Conservation (phyloP, 2,888 invertebrate genomes). For the Latrodectus elegans region DNA sequence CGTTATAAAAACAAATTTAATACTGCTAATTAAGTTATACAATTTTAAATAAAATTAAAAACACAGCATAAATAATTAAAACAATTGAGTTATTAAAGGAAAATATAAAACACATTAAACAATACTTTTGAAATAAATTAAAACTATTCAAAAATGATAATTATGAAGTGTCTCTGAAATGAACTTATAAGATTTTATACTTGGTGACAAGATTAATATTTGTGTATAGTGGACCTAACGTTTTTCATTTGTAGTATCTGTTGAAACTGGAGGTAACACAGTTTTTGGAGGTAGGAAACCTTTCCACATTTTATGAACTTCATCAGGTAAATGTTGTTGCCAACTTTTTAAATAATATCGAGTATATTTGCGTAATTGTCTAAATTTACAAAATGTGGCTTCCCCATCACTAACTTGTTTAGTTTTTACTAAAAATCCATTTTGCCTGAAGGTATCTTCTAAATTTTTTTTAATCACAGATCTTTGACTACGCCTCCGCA, state of each 20-base stretch:
- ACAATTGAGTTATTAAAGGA: too few species aligned
- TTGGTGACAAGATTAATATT: neutral
- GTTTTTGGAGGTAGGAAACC: constrained; percentile 72
- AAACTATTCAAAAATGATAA: too few species aligned
- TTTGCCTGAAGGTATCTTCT: constrained; percentile 93
- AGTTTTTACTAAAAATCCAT: constrained; percentile 93
- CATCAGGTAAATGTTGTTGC: constrained; percentile 88
- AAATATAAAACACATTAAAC: too few species aligned
- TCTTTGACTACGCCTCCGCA: constrained; percentile 83
- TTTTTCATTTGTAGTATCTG: constrained; percentile 26
- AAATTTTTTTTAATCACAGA: constrained; percentile 82
- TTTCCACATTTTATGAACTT: constrained; percentile 72
- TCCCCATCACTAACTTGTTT: constrained; percentile 94
- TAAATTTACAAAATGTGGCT: constrained; percentile 93
- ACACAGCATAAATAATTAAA: too few species aligned
- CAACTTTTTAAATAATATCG: constrained; percentile 92
- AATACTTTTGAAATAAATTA: too few species aligned
- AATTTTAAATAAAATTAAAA: too few species aligned
- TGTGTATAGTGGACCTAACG: neutral
- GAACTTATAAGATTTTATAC: neutral
- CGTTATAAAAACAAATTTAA: too few species aligned
- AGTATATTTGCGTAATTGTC: constrained; percentile 92
- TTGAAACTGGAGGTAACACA: constrained; percentile 61
- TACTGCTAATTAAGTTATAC: too few species aligned
- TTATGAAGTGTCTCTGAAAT: neutral